These are phyloP conservation scores for Melanotaenia maccullochi DNA, from an alignment of 2,797 vertebrate species.

Conservation along the genomic window DNA sequence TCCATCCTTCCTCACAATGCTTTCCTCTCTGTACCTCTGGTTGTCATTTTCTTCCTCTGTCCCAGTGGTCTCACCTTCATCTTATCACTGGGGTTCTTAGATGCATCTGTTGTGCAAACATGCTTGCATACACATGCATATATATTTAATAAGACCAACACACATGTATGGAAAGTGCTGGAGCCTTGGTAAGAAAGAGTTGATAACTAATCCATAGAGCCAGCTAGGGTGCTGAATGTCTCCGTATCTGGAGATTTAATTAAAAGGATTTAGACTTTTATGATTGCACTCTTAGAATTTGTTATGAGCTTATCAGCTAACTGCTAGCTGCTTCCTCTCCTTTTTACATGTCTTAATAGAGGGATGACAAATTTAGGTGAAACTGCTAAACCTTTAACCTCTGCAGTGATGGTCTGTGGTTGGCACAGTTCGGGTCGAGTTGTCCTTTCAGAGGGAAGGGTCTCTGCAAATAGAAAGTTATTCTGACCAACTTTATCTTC, in stretches of 20 bases:
- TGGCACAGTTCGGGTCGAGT: not conserved
- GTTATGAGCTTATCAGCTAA: slow-evolving; percentile 7
- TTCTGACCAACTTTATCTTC: not conserved
- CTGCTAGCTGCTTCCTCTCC: not conserved
- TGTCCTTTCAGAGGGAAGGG: not conserved
- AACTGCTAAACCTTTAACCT: not conserved
- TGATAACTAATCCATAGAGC: slow-evolving; percentile 52
- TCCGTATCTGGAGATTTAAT: slow-evolving; percentile 64
- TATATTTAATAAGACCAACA: slow-evolving; percentile 37
- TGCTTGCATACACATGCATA: slow-evolving; percentile 37
- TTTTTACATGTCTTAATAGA: slow-evolving; percentile 4
- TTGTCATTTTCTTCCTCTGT: slow-evolving; percentile 49
- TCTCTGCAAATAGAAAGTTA: not conserved
- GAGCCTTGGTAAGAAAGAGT: slow-evolving; percentile 66
- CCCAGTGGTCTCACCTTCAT: slow-evolving; percentile 59
- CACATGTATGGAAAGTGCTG: slow-evolving; percentile 19
- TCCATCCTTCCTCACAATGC: slow-evolving; percentile 46
- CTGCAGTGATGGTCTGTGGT: not conserved
- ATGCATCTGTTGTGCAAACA: slow-evolving; percentile 75
- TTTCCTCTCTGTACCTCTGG: slow-evolving; percentile 45
- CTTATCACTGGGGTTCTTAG: slow-evolving; percentile 51
- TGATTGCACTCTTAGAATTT: slow-evolving; percentile 39
- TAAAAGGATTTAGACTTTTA: slow-evolving; percentile 55
- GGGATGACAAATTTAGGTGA: not conserved
- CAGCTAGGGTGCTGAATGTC: slow-evolving; percentile 48